A percentile compares a stretch with the other conserved stretches of the same genome.
phyloP scores from a whole-genome alignment of 2,797 vertebrate genomes.

The Coilia nasus region DNA sequence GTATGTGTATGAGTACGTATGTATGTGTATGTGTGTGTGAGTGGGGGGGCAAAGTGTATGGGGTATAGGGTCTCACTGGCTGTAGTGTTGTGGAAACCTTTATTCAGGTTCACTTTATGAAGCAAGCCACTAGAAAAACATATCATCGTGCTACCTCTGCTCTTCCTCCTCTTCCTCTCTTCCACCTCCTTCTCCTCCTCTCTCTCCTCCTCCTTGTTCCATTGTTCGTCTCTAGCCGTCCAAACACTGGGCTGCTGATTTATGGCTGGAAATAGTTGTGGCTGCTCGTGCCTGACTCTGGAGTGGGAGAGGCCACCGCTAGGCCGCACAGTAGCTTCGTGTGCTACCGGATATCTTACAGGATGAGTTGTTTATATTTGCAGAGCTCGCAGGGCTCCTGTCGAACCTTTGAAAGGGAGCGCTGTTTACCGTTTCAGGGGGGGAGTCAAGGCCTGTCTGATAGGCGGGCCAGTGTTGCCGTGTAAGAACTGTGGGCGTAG shows the following conservation, averaged over 20 bases:
- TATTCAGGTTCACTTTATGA: too few species aligned
- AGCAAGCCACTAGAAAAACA: too few species aligned
- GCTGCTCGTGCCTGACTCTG: background rate
- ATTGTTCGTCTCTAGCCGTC: background rate
- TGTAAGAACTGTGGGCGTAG: background rate
- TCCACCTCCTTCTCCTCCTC: too few species aligned
- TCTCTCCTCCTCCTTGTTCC: background rate
- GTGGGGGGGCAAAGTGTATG: too few species aligned
- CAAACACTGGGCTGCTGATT: slow-evolving; percentile 17
- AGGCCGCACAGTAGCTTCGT: slow-evolving; percentile 7
- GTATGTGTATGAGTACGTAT: too few species aligned
- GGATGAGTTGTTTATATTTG: background rate
- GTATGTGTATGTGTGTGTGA: too few species aligned
- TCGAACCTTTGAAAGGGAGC: background rate
- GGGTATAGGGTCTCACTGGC: too few species aligned
- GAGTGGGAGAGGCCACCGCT: background rate
- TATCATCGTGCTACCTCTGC: too few species aligned
- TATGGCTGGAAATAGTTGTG: slow-evolving; percentile 20
- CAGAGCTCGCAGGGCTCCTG: background rate
- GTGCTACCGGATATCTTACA: background rate
- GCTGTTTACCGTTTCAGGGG: background rate
- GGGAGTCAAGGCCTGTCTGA: background rate
- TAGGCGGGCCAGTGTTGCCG: background rate
- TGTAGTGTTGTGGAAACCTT: too few species aligned
- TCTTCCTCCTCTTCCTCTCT: too few species aligned